These are phyloP conservation scores for Leistus spinibarbis DNA, from an alignment of 2,888 invertebrate species.

Conservation along the genomic window DNA sequence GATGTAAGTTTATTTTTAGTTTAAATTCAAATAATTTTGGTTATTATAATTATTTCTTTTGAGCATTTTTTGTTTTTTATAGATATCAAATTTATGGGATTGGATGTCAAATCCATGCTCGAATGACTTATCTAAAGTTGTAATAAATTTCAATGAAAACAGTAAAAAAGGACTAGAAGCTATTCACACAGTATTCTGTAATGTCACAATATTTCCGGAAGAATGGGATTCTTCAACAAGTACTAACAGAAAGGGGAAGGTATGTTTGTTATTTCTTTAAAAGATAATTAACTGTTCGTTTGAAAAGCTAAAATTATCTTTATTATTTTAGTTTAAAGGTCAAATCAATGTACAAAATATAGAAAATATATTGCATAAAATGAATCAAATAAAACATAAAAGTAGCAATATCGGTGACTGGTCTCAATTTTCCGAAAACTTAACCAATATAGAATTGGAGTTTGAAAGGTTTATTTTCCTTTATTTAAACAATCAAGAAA, in stretches of 20 bases:
- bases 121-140: slow-evolving; percentile 1
- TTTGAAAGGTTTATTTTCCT: background rate
- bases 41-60: slow-evolving; percentile 4
- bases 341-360: background rate
- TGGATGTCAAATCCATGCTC: slow-evolving; percentile 15
- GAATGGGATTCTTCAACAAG: background rate
- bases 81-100: slow-evolving; percentile 10
- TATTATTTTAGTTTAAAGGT: background rate
- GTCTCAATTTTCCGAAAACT: no score
- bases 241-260: background rate
- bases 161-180: background rate
- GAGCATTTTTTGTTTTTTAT: slow-evolving; percentile 9
- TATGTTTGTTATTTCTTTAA: background rate
- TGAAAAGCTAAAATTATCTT: background rate
- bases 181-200: background rate
- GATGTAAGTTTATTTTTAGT: slow-evolving; percentile 12
- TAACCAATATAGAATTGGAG: background rate
- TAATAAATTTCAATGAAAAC: background rate
- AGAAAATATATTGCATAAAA: background rate
- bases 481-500: no score
- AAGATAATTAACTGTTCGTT: background rate
- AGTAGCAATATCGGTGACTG: no score
- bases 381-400: background rate
- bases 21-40: background rate
- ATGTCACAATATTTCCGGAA: background rate